Evolutionary conservation across 1,140 invertebrate species (phyloP).

Genomic region (Anastrepha ludens): DNA sequence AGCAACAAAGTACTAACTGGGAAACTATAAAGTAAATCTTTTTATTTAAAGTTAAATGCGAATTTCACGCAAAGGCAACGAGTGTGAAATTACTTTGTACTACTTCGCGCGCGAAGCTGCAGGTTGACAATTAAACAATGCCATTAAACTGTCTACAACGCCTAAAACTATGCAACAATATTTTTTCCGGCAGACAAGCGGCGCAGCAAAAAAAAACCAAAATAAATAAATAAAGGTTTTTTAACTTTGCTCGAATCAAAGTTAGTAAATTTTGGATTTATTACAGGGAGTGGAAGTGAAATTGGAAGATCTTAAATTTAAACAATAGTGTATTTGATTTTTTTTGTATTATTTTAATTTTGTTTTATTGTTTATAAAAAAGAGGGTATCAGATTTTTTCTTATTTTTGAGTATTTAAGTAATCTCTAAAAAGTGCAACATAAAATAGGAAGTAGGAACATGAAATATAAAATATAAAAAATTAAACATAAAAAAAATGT

Average conservation of each 20-base stretch:
- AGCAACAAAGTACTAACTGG: background rate
- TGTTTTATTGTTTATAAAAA: too few relatives aligned
- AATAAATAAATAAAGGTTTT: background rate
- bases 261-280: background rate
- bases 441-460: too few relatives aligned
- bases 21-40: constrained; percentile 36
- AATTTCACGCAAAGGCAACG: constrained; percentile 62
- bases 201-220: background rate
- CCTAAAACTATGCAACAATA: constrained; percentile 30
- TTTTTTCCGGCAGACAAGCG: background rate
- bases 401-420: too few relatives aligned
- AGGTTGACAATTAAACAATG: constrained; percentile 24
- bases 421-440: too few relatives aligned
- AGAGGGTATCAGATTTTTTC: too few relatives aligned
- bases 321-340: too few relatives aligned
- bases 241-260: background rate
- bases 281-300: too few relatives aligned
- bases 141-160: constrained; percentile 54
- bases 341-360: too few relatives aligned
- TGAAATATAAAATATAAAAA: too few relatives aligned
- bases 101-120: constrained; percentile 16
- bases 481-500: too few relatives aligned
- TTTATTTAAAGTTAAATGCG: constrained; percentile 48
- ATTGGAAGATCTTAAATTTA: too few relatives aligned
- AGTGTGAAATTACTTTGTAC: constrained; percentile 72